phyloP scores from a whole-genome alignment of 2,888 invertebrate genomes.

The Melipona bicolor region DNA sequence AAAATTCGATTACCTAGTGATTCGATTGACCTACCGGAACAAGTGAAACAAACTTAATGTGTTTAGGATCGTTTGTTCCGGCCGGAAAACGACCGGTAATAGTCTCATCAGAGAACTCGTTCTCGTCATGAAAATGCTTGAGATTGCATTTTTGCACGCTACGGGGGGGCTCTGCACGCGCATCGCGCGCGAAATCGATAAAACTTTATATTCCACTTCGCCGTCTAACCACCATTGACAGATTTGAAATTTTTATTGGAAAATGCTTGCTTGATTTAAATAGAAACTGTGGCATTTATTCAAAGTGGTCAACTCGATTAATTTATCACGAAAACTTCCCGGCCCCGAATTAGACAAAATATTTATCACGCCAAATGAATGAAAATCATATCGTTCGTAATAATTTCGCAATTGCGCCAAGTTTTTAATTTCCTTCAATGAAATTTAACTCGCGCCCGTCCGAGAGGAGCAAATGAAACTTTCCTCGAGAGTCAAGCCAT shows the following conservation, averaged over 20 bases:
- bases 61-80: conserved; percentile 66
- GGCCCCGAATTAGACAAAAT: too few relatives aligned
- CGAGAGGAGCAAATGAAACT: neutral
- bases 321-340: too few relatives aligned
- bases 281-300: too few relatives aligned
- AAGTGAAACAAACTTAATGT: conserved; percentile 59
- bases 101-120: conserved; percentile 57
- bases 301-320: too few relatives aligned
- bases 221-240: too few relatives aligned
- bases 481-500: neutral
- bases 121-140: conserved; percentile 53
- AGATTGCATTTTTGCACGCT: conserved; percentile 59
- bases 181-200: neutral
- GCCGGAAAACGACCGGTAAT: conserved; percentile 62
- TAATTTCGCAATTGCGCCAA: neutral
- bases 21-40: conserved; percentile 47
- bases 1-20: conserved; percentile 55
- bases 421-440: neutral
- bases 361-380: neutral
- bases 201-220: neutral
- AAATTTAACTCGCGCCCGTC: neutral
- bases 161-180: conserved; percentile 23
- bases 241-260: too few relatives aligned
- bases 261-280: neutral
- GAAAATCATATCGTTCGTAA: neutral